Evolutionary conservation across 2,888 invertebrate genomes (phyloP).

Genomic region (Ophraella communa): DNA sequence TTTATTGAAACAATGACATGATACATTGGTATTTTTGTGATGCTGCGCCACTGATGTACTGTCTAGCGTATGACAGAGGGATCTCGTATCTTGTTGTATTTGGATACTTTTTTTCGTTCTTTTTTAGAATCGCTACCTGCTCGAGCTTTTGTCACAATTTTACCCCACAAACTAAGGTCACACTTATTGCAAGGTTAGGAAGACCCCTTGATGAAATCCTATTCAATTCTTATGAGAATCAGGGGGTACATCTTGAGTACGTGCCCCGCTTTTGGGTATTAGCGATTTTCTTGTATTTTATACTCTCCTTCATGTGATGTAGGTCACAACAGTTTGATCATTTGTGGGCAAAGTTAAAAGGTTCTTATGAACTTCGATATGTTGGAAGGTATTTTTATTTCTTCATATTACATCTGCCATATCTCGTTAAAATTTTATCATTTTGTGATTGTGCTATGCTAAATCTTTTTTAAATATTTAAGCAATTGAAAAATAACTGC

Average conservation of each 20-base stretch:
- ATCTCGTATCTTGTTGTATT: slow-evolving; percentile 9
- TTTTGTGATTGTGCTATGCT: not conserved
- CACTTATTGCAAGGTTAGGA: slow-evolving; percentile 21
- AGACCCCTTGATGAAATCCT: slow-evolving; percentile 22
- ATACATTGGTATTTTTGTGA: not conserved
- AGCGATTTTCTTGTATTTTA: slow-evolving; percentile 20
- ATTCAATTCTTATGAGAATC: slow-evolving; percentile 26
- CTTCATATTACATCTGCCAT: not conserved
- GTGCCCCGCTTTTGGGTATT: slow-evolving; percentile 24
- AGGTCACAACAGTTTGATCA: slow-evolving; percentile 27
- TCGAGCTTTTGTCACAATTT: slow-evolving; percentile 22
- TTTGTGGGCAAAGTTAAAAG: slow-evolving; percentile 27
- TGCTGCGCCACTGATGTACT: not conserved
- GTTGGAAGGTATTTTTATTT: not conserved
- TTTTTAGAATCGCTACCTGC: slow-evolving; percentile 21
- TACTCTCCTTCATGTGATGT: slow-evolving; percentile 16
- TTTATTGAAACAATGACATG: not conserved
- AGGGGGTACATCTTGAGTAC: slow-evolving; percentile 23
- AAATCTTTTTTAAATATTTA: not conserved
- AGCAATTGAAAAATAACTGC: not conserved
- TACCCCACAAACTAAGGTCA: slow-evolving; percentile 27
- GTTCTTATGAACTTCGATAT: slow-evolving; percentile 21
- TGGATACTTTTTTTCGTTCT: slow-evolving; percentile 22
- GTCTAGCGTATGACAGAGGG: slow-evolving; percentile 1
- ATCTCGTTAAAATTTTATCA: slow-evolving; percentile 1